Base-by-base conservation (phyloP, 2,113 vertebrate species). In the Balaeniceps rex region DNA sequence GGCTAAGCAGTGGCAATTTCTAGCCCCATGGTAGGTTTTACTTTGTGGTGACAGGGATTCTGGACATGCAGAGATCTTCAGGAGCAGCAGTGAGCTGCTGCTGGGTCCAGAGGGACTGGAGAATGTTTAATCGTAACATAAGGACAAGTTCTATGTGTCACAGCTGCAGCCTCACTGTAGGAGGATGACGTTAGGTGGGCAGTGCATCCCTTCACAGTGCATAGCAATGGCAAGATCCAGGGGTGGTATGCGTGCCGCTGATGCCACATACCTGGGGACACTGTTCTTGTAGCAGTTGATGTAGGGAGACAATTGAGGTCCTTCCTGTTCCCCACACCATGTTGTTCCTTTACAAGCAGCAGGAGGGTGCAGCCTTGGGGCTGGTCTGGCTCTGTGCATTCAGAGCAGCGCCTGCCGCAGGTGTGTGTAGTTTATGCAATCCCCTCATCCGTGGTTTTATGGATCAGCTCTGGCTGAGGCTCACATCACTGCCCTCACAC, bases 401-500 rank as follows among this genome's bases (percentile, higher is more conserved):
- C 25, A 26, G 34, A 9, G 34, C 34, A 44, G 40, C 2, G 4
- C 71, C 57, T 28, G 83, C 64, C 65, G 19, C 78, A 28, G 38
- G 60, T 60, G 83, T 33, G 54, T 42, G 54, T 15, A 33, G 38
- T 58, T 81, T 17, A 44, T 75, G 70, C 75, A 42, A 18, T 61
- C 84, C 61, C 61, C 57, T 71, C 2, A 3, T 49, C 40, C 25
- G n/a, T 2, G 5, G 25, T 69, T 81, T 68, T 64, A 52, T 18
- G 36, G 69, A 87, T 61, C 57, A 44, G 83, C 87, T 90, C 74
- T 51, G 89, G 65, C 93, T 75, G 65, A 52, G 76, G 65, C 69
- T 57, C 77, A 90, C 91, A 61, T 96, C 87, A 89, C 69, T 34
- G 92, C 88, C 94, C 96, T 88, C 77, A 92, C 95, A 78, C 94